Conservation (phyloP, 2,797 vertebrate genomes). For the Myioborus melanocephalus region DNA sequence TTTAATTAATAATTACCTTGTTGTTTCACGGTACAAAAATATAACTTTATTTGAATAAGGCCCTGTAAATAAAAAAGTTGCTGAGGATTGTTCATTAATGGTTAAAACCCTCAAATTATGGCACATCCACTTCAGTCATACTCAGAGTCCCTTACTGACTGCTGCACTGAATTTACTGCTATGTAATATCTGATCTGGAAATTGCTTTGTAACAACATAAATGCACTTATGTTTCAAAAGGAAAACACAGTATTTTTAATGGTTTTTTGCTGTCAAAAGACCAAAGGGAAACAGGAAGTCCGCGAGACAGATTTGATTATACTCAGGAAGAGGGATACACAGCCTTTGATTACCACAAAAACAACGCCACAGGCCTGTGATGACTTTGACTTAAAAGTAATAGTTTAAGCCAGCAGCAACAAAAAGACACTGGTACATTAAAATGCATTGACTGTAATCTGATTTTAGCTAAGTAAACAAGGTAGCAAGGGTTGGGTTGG, state of each 20-base stretch:
- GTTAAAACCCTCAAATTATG: rapidly evolving
- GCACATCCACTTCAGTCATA: background rate
- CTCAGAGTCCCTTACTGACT: background rate
- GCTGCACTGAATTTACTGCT: background rate
- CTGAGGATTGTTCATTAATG: background rate
- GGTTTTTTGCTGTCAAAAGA: background rate
- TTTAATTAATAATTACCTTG: background rate
- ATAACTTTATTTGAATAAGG: background rate
- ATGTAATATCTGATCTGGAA: background rate
- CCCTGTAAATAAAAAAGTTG: background rate
- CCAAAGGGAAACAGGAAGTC: conserved; percentile 10
- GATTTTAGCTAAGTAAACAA: background rate
- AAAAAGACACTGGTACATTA: background rate
- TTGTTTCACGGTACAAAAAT: background rate
- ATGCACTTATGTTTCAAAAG: background rate
- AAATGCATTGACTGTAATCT: background rate
- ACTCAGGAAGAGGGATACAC: background rate
- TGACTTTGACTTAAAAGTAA: background rate
- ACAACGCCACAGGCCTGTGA: background rate
- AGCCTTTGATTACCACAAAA: background rate
- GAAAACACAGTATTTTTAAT: rapidly evolving
- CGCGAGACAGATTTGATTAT: conserved; percentile 45
- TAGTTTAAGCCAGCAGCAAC: background rate
- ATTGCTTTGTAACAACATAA: background rate
- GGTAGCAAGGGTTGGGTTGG: background rate